phyloP scores from a whole-genome alignment of 2,888 invertebrate genomes.

The Drosophila fulvimacula region DNA sequence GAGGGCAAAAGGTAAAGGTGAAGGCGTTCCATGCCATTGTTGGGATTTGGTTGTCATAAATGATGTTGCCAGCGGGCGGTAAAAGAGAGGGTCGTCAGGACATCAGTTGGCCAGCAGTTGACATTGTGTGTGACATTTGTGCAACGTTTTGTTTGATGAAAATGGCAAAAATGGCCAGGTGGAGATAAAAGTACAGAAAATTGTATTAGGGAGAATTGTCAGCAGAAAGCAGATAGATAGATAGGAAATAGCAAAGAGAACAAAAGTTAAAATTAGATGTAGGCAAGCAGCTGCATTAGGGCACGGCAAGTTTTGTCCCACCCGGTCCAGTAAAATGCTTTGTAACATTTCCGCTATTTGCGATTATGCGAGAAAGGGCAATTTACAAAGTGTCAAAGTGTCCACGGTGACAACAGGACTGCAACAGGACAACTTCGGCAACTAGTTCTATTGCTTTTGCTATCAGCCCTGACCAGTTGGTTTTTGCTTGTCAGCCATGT shows the following conservation, averaged over 20 bases:
- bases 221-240: conserved; percentile 35
- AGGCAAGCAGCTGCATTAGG: conserved; percentile 28
- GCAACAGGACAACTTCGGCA: conserved; percentile 29
- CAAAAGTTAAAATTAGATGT: conserved; percentile 74
- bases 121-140: conserved; percentile 74
- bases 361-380: conserved; percentile 72
- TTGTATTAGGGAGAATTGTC: conserved; percentile 71
- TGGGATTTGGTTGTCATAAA: conserved; percentile 78
- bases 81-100: conserved; percentile 34
- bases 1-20: conserved; percentile 39
- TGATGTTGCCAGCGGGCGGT: conserved; percentile 50
- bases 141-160: conserved; percentile 79
- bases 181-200: conserved; percentile 46
- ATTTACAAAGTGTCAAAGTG: conserved; percentile 83
- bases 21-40: conserved; percentile 56
- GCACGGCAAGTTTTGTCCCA: neutral
- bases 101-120: conserved; percentile 71
- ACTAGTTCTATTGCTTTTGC: conserved; percentile 37
- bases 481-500: conserved; percentile 52
- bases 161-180: conserved; percentile 46
- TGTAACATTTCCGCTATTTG: conserved; percentile 75
- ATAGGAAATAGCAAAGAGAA: conserved; percentile 12
- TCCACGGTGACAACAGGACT: conserved; percentile 60
- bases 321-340: conserved; percentile 62
- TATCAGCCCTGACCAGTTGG: conserved; percentile 7